Evolutionary conservation across 2,113 vertebrate species (phyloP).

Genomic region (Agelaius phoeniceus): DNA sequence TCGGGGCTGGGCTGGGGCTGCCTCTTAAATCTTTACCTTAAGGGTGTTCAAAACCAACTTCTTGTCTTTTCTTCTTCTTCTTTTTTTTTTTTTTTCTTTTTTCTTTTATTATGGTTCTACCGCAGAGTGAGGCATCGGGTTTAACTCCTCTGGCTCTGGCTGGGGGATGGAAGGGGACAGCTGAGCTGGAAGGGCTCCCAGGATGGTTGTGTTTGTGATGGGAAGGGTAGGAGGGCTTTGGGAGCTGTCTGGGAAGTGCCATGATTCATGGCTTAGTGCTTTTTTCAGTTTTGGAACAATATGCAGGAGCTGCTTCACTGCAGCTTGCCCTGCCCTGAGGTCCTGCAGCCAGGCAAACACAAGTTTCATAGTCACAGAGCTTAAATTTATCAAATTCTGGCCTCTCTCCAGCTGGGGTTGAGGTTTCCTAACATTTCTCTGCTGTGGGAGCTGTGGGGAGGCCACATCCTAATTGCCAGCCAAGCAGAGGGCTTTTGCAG

Average conservation of each 20-base stretch:
- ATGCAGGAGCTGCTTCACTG: not conserved
- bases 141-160: not conserved
- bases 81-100: rapidly evolving
- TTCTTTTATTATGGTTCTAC: not conserved
- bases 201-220: not conserved
- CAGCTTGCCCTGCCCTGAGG: not conserved
- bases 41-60: conserved; percentile 1
- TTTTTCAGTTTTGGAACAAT: not conserved
- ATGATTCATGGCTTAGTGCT: not conserved
- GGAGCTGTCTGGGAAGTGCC: not conserved
- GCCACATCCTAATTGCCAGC: not conserved
- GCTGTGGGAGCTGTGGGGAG: not conserved
- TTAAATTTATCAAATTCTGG: not conserved
- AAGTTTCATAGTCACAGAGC: not conserved
- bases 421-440: not conserved
- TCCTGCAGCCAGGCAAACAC: not conserved
- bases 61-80: not conserved
- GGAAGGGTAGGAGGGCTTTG: not conserved
- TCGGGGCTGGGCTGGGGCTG: conserved; percentile 8
- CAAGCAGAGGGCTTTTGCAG: not conserved
- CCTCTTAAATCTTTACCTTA: conserved; percentile 30
- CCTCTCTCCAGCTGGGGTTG: not conserved
- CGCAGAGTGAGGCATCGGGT: rapidly evolving
- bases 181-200: not conserved
- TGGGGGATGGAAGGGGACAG: not conserved